These are phyloP conservation scores for Corythornis madagascariensis DNA, from an alignment of 2,113 vertebrate species.

Conservation along the genomic window DNA sequence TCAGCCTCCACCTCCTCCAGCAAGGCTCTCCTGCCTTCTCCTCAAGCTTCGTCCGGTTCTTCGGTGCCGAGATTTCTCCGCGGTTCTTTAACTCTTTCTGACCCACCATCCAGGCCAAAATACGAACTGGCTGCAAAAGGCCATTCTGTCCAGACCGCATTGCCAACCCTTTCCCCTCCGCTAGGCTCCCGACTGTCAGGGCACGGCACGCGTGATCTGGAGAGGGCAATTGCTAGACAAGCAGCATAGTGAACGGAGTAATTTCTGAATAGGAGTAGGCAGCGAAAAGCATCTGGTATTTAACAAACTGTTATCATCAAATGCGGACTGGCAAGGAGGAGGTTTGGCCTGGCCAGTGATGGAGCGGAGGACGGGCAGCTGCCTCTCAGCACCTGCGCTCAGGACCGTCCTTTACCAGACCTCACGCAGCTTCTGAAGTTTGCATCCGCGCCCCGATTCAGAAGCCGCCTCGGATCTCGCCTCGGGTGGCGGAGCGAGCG, in stretches of 20 bases:
- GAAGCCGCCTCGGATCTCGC: neutral
- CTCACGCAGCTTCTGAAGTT: neutral
- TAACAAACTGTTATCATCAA: neutral
- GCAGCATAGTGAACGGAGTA: neutral
- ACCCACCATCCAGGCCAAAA: neutral
- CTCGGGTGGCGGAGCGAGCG: no score
- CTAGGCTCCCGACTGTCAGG: neutral
- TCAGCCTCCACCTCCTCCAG: neutral
- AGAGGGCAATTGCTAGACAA: neutral
- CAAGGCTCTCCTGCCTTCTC: neutral
- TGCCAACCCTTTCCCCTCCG: neutral
- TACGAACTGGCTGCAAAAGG: fast-evolving
- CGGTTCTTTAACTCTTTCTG: neutral
- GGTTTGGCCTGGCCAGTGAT: neutral
- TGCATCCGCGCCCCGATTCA: neutral
- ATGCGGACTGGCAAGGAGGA: neutral
- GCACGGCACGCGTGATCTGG: neutral
- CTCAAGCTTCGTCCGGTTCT: neutral
- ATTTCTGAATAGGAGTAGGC: neutral
- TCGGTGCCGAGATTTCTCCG: neutral
- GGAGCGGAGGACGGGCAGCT: neutral
- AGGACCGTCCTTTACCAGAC: neutral
- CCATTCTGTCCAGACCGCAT: neutral
- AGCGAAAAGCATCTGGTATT: neutral
- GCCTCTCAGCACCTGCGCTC: neutral